Conservation (phyloP, 2,888 invertebrate species). For the Drosophila neotestacea region DNA sequence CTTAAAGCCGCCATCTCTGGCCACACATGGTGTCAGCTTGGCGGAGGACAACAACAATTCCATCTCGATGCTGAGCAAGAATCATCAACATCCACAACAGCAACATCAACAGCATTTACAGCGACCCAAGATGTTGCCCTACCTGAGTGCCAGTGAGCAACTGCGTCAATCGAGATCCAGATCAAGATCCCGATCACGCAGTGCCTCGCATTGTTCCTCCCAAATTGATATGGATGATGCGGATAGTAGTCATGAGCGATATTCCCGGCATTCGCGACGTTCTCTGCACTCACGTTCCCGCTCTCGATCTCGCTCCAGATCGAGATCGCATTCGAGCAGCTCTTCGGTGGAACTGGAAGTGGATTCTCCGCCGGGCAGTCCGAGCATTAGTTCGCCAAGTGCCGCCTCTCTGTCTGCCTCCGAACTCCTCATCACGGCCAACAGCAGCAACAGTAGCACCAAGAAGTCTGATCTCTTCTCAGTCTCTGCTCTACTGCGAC, state of each 20-base stretch:
- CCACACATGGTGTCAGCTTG: slow-evolving; percentile 35
- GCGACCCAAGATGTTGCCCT: slow-evolving; percentile 87
- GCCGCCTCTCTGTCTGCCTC: slow-evolving; percentile 73
- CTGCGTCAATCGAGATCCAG: slow-evolving; percentile 78
- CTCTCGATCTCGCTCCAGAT: slow-evolving; percentile 62
- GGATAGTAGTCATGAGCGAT: slow-evolving; percentile 65
- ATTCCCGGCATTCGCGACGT: slow-evolving; percentile 69
- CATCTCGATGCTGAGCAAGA: slow-evolving; percentile 83
- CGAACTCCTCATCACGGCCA: slow-evolving; percentile 83
- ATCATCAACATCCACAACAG: slow-evolving; percentile 70
- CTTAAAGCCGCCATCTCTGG: slow-evolving; percentile 78
- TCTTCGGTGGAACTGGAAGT: slow-evolving; percentile 91
- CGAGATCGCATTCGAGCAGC: slow-evolving; percentile 80
- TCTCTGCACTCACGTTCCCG: slow-evolving; percentile 76
- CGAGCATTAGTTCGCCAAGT: slow-evolving; percentile 78
- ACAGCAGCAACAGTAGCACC: slow-evolving; percentile 83
- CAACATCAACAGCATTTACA: slow-evolving; percentile 42
- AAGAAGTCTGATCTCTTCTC: slow-evolving; percentile 94
- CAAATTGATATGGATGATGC: slow-evolving; percentile 82
- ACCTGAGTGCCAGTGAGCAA: slow-evolving; percentile 84
- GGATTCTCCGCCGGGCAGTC: slow-evolving; percentile 88
- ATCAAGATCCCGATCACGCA: slow-evolving; percentile 78
- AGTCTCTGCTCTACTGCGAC: slow-evolving; percentile 92
- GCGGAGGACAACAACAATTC: slow-evolving; percentile 83
- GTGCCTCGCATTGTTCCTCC: slow-evolving; percentile 76